Conservation (phyloP, 2,113 vertebrate genomes). For the Cebus imitator region DNA sequence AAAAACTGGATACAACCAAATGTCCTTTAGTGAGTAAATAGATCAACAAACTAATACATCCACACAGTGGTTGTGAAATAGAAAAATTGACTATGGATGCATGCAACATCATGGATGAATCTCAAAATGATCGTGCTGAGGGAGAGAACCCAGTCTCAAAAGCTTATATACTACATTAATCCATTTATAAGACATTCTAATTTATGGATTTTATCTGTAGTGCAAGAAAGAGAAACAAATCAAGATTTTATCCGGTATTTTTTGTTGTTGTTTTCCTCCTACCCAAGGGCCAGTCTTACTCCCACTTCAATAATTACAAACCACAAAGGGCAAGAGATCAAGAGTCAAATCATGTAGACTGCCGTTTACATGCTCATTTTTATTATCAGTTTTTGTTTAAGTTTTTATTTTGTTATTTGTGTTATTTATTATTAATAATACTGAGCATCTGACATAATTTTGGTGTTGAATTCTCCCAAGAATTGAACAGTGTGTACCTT, state of each 20-base stretch:
- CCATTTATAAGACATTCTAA: background rate
- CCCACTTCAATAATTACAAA: background rate
- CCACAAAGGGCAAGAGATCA: background rate
- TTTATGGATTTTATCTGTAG: background rate
- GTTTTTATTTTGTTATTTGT: background rate
- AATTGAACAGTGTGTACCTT: background rate
- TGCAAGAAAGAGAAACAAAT: background rate
- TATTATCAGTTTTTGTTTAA: background rate
- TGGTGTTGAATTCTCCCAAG: background rate
- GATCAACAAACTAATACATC: background rate
- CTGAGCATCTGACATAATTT: background rate
- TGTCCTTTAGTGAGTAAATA: background rate
- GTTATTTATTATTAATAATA: background rate
- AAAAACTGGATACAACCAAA: background rate
- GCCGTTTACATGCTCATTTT: background rate
- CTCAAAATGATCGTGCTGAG: background rate
- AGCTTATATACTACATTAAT: background rate
- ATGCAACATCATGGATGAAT: background rate
- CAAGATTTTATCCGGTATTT: background rate
- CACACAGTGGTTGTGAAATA: background rate
- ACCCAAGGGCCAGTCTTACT: background rate
- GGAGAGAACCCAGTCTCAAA: background rate
- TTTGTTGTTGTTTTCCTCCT: background rate
- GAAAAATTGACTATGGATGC: background rate
- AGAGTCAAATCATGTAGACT: background rate